Conservation (phyloP, 2,888 invertebrate species). For the Cabera pusaria region DNA sequence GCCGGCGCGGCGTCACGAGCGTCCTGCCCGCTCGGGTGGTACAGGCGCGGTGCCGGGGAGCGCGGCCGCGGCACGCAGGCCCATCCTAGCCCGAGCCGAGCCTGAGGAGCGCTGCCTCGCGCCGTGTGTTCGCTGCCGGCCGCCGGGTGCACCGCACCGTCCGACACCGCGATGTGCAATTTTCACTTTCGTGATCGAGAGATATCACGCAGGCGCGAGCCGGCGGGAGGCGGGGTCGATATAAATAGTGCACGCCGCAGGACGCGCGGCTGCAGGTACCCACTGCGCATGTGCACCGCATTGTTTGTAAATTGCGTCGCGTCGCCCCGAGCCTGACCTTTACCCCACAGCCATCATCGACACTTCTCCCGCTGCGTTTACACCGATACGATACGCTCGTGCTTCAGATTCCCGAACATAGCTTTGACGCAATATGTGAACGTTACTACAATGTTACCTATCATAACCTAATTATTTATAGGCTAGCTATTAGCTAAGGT, state of each 20-base stretch:
- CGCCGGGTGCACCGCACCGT: slow-evolving; percentile 48
- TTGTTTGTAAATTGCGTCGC: slow-evolving; percentile 64
- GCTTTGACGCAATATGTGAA: no score
- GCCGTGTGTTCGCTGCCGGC: slow-evolving; percentile 36
- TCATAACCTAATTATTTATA: no score
- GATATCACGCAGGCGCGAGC: slow-evolving; percentile 67
- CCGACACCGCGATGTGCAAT: slow-evolving; percentile 70
- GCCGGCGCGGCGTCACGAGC: slow-evolving; percentile 39
- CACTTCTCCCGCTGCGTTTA: slow-evolving; percentile 28
- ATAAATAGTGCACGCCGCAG: slow-evolving; percentile 60
- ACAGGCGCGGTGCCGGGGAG: slow-evolving; percentile 58
- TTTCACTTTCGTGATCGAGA: slow-evolving; percentile 71
- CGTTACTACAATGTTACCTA: no score
- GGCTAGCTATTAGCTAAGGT: no score
- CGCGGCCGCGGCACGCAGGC: slow-evolving; percentile 48
- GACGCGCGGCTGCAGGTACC: slow-evolving; percentile 20
- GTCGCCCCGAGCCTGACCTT: slow-evolving; percentile 47
- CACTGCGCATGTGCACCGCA: slow-evolving; percentile 57
- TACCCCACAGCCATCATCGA: no score
- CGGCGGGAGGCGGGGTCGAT: slow-evolving; percentile 61
- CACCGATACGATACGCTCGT: slow-evolving; percentile 7
- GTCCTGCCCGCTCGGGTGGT: slow-evolving; percentile 42
- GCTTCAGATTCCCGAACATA: no score
- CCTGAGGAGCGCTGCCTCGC: slow-evolving; percentile 40
- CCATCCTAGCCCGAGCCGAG: slow-evolving; percentile 51